These are phyloP conservation scores for Tenrec ecaudatus DNA, from an alignment of 2,113 vertebrate species.

Conservation along the genomic window DNA sequence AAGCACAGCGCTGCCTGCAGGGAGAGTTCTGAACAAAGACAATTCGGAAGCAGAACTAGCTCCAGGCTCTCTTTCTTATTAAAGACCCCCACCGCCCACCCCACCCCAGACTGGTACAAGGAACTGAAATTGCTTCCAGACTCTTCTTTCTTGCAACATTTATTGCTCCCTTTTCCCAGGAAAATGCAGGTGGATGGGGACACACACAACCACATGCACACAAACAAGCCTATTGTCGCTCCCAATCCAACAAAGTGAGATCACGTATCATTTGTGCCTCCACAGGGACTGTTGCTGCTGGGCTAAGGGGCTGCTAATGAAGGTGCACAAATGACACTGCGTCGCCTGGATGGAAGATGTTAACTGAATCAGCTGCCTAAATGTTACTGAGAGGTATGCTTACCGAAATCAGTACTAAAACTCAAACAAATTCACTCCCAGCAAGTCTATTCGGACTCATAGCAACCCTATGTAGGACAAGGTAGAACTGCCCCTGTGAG, in stretches of 20 bases:
- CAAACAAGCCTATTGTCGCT: not conserved
- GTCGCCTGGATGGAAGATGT: too few species aligned
- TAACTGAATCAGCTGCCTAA: too few species aligned
- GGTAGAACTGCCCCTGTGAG: too few species aligned
- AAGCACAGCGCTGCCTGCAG: not conserved
- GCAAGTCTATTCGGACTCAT: not conserved
- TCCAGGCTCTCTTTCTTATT: not conserved
- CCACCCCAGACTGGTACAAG: not conserved
- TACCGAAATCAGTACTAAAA: too few species aligned
- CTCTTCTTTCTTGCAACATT: not conserved
- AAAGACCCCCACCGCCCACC: too few species aligned
- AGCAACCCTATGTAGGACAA: not conserved
- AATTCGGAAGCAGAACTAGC: not conserved
- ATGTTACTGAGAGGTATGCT: too few species aligned
- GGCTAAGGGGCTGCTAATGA: not conserved
- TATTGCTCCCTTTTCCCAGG: not conserved
- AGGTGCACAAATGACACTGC: too few species aligned
- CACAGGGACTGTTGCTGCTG: too few species aligned
- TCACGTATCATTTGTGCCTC: not conserved
- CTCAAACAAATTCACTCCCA: too few species aligned
- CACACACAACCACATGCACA: not conserved
- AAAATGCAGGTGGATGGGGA: not conserved
- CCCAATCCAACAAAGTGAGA: not conserved
- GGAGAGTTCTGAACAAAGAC: not conserved
- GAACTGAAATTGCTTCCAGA: not conserved